phyloP scores from a whole-genome alignment of 2,797 vertebrate genomes.

The Periparus ater region DNA sequence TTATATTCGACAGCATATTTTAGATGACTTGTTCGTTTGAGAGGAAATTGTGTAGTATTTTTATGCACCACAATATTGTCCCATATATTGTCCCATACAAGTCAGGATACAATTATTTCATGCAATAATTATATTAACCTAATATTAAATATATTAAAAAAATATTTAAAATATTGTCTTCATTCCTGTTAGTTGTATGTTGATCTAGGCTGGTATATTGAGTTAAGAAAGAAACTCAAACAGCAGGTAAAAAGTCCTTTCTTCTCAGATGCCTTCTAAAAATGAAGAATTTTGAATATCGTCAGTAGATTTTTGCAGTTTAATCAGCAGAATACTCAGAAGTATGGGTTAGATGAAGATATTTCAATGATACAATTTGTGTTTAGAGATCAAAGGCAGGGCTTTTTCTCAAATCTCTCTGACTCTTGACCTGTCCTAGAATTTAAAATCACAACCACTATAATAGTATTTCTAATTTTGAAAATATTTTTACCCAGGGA shows the following conservation, averaged over 20 bases:
- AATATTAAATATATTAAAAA: not conserved
- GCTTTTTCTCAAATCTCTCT: not conserved
- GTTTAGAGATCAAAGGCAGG: not conserved
- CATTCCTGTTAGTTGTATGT: not conserved
- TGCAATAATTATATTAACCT: not conserved
- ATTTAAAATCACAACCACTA: not conserved
- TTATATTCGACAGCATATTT: not conserved
- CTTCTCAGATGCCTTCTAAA: not conserved
- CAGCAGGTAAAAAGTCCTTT: not conserved
- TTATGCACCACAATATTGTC: not conserved
- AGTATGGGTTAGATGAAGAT: not conserved
- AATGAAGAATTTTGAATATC: not conserved
- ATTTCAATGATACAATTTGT: not conserved
- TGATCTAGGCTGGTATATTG: not conserved
- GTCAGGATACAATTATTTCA: not conserved
- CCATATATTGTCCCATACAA: not conserved
- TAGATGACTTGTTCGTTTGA: not conserved
- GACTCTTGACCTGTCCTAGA: not conserved
- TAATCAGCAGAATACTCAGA: not conserved
- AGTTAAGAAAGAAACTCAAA: not conserved
- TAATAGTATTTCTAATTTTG: conserved; percentile 30
- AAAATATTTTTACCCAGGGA: not conserved
- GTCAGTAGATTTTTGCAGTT: not conserved
- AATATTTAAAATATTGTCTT: not conserved
- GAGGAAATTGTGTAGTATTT: not conserved